phyloP scores from a whole-genome alignment of 2,797 vertebrate species.

The Parotocinclus haroldoi region DNA sequence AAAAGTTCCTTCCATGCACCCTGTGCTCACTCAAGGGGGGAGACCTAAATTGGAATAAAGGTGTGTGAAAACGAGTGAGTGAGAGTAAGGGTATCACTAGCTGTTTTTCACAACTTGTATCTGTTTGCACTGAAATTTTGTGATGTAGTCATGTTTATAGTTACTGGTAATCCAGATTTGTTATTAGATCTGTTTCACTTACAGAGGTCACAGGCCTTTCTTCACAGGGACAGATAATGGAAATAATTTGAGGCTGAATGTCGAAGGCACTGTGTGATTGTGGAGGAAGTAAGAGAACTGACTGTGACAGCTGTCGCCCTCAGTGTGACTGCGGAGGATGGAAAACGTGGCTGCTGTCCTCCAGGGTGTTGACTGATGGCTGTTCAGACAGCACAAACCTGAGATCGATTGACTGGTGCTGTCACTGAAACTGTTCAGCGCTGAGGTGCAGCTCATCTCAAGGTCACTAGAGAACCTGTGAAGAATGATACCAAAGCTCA shows the following conservation, averaged over 20 bases:
- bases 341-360: constrained; percentile 29
- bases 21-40: too few relatives aligned
- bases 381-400: constrained; percentile 23
- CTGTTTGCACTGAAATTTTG: too few relatives aligned
- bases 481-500: constrained; percentile 28
- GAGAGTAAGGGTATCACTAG: too few relatives aligned
- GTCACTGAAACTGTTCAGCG: constrained; percentile 30
- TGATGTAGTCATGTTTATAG: too few relatives aligned
- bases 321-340: constrained; percentile 30
- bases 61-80: too few relatives aligned
- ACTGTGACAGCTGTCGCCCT: constrained; percentile 44
- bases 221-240: constrained; percentile 12
- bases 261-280: constrained; percentile 18
- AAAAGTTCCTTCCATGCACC: too few relatives aligned
- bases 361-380: constrained; percentile 30
- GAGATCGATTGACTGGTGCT: constrained; percentile 35
- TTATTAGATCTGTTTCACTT: not conserved
- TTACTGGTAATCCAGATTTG: too few relatives aligned
- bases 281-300: constrained; percentile 15
- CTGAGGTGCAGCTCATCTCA: constrained; percentile 36
- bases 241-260: constrained; percentile 9
- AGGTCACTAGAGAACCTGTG: constrained; percentile 35
- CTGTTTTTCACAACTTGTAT: too few relatives aligned
- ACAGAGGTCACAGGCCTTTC: not conserved
- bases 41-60: too few relatives aligned